These are phyloP conservation scores for Myxocyprinus asiaticus DNA, from an alignment of 2,113 vertebrate genomes.

Conservation along the genomic window DNA sequence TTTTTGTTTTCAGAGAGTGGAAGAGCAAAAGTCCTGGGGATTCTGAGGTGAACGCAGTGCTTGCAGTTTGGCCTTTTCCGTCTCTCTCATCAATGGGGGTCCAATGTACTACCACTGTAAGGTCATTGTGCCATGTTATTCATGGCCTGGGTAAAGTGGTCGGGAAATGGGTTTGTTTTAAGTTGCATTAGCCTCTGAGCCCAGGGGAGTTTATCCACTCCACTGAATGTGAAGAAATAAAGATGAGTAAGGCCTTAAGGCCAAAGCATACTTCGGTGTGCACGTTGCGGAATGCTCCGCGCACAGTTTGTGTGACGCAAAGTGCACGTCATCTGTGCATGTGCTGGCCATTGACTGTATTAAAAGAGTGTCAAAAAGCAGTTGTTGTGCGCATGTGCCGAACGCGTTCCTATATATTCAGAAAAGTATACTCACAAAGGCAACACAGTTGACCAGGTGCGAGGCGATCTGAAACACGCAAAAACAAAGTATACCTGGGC, in stretches of 20 bases:
- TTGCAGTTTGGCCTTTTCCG: conserved; percentile 25
- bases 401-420: too few species aligned
- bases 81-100: not conserved
- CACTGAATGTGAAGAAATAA: conserved; percentile 10
- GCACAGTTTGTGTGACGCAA: too few species aligned
- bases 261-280: too few species aligned
- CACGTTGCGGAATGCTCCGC: too few species aligned
- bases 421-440: too few species aligned
- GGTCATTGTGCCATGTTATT: conserved; percentile 39
- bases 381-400: too few species aligned
- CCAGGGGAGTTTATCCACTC: conserved; percentile 22
- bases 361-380: too few species aligned
- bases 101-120: conserved; percentile 40
- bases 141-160: conserved; percentile 11
- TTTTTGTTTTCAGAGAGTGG: conserved; percentile 49
- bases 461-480: too few species aligned
- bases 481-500: too few species aligned
- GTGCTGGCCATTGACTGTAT: too few species aligned
- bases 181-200: conserved; percentile 34
- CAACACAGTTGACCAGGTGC: too few species aligned
- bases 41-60: conserved; percentile 45
- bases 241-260: conserved; percentile 1
- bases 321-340: too few species aligned
- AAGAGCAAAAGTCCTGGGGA: conserved; percentile 51
- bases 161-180: conserved; percentile 34